Conservation (phyloP, 1,140 invertebrate species). For the Polyergus mexicanus region DNA sequence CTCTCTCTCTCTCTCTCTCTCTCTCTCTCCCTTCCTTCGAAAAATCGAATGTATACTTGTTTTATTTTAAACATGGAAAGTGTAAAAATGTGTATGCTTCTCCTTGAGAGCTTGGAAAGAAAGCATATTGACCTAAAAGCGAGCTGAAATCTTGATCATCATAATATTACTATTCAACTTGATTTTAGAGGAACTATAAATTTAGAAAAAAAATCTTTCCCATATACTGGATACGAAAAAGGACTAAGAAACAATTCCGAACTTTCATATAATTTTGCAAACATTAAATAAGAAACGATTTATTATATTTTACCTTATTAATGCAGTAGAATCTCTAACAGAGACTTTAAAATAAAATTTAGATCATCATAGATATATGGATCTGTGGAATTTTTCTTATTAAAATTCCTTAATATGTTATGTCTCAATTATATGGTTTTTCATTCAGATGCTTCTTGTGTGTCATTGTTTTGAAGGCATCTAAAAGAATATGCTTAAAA, state of each 20-base stretch:
- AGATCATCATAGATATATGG: not conserved
- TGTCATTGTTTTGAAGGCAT: not conserved
- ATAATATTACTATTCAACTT: slow-evolving; percentile 24
- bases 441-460: slow-evolving; percentile 6
- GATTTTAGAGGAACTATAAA: slow-evolving; percentile 31
- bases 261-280: slow-evolving; percentile 47
- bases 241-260: not conserved
- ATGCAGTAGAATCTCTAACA: slow-evolving; percentile 43
- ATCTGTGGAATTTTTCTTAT: not conserved
- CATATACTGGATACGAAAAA: slow-evolving; percentile 22
- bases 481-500: slow-evolving; percentile 16
- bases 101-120: slow-evolving; percentile 42
- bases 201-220: slow-evolving; percentile 33
- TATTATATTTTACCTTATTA: slow-evolving; percentile 35
- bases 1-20: too few relatives aligned
- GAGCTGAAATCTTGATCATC: slow-evolving; percentile 11
- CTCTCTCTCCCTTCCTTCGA: not conserved
- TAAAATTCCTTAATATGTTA: slow-evolving; percentile 5
- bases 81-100: slow-evolving; percentile 51
- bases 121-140: not conserved
- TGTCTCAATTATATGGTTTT: not conserved
- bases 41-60: slow-evolving; percentile 30
- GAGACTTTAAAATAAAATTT: slow-evolving; percentile 15
- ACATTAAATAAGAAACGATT: slow-evolving; percentile 9
- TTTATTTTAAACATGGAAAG: slow-evolving; percentile 36